A percentile compares a stretch with the other conserved stretches of the same genome.
These are phyloP conservation scores for Brachyrhaphis roseni DNA, from an alignment of 2,797 vertebrate species.

Conservation along the genomic window DNA sequence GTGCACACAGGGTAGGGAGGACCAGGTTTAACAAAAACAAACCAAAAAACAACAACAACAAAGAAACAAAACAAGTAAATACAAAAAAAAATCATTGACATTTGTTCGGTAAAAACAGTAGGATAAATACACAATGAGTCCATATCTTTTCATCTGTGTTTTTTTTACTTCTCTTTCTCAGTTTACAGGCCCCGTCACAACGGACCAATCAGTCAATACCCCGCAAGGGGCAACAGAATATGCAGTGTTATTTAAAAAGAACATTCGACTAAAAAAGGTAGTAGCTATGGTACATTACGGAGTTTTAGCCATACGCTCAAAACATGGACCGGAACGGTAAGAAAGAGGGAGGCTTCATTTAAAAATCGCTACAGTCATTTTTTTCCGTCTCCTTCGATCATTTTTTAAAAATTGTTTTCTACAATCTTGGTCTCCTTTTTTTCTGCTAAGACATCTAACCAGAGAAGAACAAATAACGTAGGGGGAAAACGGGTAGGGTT, in stretches of 20 bases:
- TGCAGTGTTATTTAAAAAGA: slow-evolving; percentile 81
- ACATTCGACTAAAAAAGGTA: slow-evolving; percentile 84
- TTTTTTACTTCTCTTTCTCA: slow-evolving; percentile 38
- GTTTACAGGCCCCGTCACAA: slow-evolving; percentile 76
- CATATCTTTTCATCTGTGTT: slow-evolving; percentile 70
- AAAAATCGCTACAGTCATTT: slow-evolving; percentile 81
- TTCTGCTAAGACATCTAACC: slow-evolving; percentile 72
- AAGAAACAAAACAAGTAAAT: slow-evolving; percentile 51
- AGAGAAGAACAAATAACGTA: slow-evolving; percentile 73
- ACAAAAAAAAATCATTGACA: slow-evolving; percentile 75
- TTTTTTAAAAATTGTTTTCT: slow-evolving; percentile 60
- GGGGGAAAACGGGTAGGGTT: slow-evolving; percentile 65
- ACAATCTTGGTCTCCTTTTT: slow-evolving; percentile 64
- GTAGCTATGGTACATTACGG: slow-evolving; percentile 79
- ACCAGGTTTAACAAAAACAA: slow-evolving; percentile 72
- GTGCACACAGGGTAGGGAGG: slow-evolving; percentile 73
- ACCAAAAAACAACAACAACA: slow-evolving; percentile 51
- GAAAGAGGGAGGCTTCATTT: slow-evolving; percentile 80
- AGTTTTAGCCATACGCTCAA: slow-evolving; percentile 79
- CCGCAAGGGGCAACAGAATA: slow-evolving; percentile 69
- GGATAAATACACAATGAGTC: slow-evolving; percentile 87
- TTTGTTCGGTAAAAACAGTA: slow-evolving; percentile 86
- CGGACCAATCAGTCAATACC: slow-evolving; percentile 77
- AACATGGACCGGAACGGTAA: slow-evolving; percentile 74
- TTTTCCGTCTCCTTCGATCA: slow-evolving; percentile 62